Evolutionary conservation across 1,140 invertebrate species (phyloP).

Genomic region (Leguminivora glycinivorella): DNA sequence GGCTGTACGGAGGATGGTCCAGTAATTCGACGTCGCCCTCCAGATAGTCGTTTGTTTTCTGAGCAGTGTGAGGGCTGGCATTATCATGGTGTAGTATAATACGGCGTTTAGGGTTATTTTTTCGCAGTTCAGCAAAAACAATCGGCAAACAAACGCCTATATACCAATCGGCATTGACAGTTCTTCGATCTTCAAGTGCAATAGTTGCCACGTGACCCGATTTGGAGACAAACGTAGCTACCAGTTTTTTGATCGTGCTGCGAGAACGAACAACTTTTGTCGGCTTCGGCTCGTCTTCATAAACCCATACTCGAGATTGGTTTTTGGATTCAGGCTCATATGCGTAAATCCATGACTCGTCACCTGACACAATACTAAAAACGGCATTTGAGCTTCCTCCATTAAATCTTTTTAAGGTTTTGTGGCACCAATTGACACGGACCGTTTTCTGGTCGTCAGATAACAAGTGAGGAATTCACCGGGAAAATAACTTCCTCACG

Average conservation of each 20-base stretch:
- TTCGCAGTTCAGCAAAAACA: conserved; percentile 38
- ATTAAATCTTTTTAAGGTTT: not conserved
- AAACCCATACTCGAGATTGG: conserved; percentile 42
- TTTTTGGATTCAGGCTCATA: conserved; percentile 48
- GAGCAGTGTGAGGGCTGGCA: conserved; percentile 37
- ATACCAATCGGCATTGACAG: conserved; percentile 40
- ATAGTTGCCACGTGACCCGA: conserved; percentile 37
- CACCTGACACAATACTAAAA: conserved; percentile 22
- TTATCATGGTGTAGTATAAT: conserved; percentile 42
- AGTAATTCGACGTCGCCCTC: conserved; percentile 37
- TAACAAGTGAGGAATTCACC: not conserved
- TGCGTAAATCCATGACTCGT: conserved; percentile 41
- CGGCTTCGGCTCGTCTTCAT: conserved; percentile 45
- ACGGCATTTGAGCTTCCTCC: not conserved
- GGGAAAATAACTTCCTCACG: not conserved
- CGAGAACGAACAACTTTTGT: conserved; percentile 45
- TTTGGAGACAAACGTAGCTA: conserved; percentile 35
- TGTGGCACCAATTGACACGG: not conserved
- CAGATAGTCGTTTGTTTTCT: conserved; percentile 37
- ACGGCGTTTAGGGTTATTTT: conserved; percentile 37
- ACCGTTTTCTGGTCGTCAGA: not conserved
- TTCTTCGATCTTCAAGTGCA: conserved; percentile 40
- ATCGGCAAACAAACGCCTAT: conserved; percentile 40
- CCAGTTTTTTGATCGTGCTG: conserved; percentile 44
- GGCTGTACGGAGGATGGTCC: conserved; percentile 40